These are phyloP conservation scores for Drosophila stalkeri DNA, from an alignment of 2,888 invertebrate genomes.

Conservation along the genomic window DNA sequence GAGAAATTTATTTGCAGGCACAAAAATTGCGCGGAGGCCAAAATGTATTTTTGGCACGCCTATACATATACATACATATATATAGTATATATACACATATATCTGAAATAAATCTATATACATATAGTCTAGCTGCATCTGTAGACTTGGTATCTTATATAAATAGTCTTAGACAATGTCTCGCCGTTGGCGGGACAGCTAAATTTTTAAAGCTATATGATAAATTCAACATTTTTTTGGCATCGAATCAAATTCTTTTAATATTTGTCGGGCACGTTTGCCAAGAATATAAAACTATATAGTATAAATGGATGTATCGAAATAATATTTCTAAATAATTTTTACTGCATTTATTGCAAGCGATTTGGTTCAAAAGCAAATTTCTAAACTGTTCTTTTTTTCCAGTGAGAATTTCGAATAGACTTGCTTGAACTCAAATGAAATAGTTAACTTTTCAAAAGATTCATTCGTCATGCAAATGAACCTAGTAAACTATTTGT, in stretches of 20 bases:
- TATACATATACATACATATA: slow-evolving; percentile 32
- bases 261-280: slow-evolving; percentile 29
- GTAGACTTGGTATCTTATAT: slow-evolving; percentile 16
- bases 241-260: slow-evolving; percentile 48
- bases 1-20: slow-evolving; percentile 54
- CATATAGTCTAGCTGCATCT: slow-evolving; percentile 25
- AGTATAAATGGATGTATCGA: not conserved
- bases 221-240: slow-evolving; percentile 39
- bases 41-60: slow-evolving; percentile 63
- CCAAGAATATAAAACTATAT: slow-evolving; percentile 22
- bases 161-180: slow-evolving; percentile 58
- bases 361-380: not conserved
- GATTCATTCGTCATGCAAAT: not conserved
- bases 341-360: slow-evolving; percentile 4
- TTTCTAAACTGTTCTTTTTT: not conserved
- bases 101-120: slow-evolving; percentile 22
- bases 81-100: slow-evolving; percentile 30
- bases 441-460: not conserved
- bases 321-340: not conserved
- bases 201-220: slow-evolving; percentile 40
- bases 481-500: not conserved
- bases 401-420: not conserved
- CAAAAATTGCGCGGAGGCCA: slow-evolving; percentile 55
- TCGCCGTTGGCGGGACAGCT: slow-evolving; percentile 71
- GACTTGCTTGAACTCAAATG: not conserved